A percentile compares a stretch with the other conserved stretches of the same genome.
These are phyloP conservation scores for Hydraecia micacea DNA, from an alignment of 2,888 invertebrate species.

Conservation along the genomic window DNA sequence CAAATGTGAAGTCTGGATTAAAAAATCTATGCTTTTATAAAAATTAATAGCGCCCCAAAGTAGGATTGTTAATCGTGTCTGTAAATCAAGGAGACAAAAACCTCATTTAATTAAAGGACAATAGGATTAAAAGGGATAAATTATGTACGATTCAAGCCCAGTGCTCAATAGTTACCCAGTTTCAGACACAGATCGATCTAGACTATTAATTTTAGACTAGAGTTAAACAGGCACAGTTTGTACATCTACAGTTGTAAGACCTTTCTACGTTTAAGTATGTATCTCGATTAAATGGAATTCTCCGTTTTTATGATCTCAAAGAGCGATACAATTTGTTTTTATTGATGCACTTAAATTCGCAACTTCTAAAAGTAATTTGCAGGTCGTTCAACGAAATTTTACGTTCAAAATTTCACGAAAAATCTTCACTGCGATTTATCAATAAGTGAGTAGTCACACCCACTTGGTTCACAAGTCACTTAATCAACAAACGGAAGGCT, in stretches of 20 bases:
- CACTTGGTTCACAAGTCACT: constrained; percentile 70
- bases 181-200: constrained; percentile 52
- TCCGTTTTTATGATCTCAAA: constrained; percentile 36
- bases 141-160: constrained; percentile 50
- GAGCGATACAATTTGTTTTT: constrained; percentile 50
- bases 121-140: constrained; percentile 57
- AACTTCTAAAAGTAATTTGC: constrained; percentile 36
- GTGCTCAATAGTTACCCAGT: constrained; percentile 32
- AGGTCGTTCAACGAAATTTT: constrained; percentile 21
- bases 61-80: constrained; percentile 40
- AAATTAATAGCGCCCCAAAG: constrained; percentile 24
- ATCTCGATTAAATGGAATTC: constrained; percentile 25
- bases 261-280: constrained; percentile 20
- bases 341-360: constrained; percentile 26
- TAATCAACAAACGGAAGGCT: constrained; percentile 81
- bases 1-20: not conserved
- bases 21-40: not conserved
- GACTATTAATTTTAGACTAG: constrained; percentile 41
- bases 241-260: not conserved
- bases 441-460: constrained; percentile 27
- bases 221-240: constrained; percentile 21
- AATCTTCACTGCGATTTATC: constrained; percentile 30
- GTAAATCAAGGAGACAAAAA: constrained; percentile 44
- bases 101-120: constrained; percentile 57
- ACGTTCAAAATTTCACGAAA: not conserved